phyloP scores from a whole-genome alignment of 1,140 invertebrate species.

The Monochamus saltuarius region DNA sequence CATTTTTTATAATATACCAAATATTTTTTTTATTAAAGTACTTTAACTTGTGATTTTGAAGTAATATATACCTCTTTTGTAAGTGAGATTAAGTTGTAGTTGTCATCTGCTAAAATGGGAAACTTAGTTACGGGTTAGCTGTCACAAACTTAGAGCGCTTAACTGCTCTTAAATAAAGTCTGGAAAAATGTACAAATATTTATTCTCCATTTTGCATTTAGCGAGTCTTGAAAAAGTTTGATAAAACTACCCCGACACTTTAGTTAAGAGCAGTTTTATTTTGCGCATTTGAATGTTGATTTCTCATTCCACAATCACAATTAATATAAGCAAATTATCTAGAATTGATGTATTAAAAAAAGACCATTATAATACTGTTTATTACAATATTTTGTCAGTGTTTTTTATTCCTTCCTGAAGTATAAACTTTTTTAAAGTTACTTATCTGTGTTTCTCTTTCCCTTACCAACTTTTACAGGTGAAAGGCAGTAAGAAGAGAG shows the following conservation, averaged over 20 bases:
- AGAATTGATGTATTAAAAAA: slow-evolving; percentile 37
- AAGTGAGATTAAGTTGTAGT: slow-evolving; percentile 31
- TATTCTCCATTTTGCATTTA: slow-evolving; percentile 9
- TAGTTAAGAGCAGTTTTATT: slow-evolving; percentile 1
- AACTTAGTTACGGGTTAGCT: slow-evolving; percentile 33
- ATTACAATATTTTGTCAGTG: neutral
- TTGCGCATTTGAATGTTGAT: slow-evolving; percentile 31
- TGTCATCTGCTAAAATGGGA: slow-evolving; percentile 31
- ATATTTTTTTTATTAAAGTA: slow-evolving; percentile 26
- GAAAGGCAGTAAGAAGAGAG: no score
- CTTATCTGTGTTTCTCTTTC: no score
- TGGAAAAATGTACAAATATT: no score
- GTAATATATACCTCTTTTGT: slow-evolving; percentile 27
- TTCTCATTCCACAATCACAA: slow-evolving; percentile 41
- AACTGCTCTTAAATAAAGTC: no score
- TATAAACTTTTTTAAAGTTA: no score
- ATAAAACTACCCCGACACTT: neutral
- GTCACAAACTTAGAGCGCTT: slow-evolving; percentile 13
- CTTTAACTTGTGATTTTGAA: slow-evolving; percentile 29
- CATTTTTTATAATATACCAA: slow-evolving; percentile 26
- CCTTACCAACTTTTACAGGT: no score
- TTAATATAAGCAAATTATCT: slow-evolving; percentile 27
- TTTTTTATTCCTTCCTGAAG: no score
- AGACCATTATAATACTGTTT: slow-evolving; percentile 39
- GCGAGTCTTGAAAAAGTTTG: slow-evolving; percentile 4